Percentiles rank a stretch among this genome's conserved stretches.
Evolutionary conservation across 2,113 vertebrate species (phyloP).

Genomic region (Tautogolabrus adspersus): DNA sequence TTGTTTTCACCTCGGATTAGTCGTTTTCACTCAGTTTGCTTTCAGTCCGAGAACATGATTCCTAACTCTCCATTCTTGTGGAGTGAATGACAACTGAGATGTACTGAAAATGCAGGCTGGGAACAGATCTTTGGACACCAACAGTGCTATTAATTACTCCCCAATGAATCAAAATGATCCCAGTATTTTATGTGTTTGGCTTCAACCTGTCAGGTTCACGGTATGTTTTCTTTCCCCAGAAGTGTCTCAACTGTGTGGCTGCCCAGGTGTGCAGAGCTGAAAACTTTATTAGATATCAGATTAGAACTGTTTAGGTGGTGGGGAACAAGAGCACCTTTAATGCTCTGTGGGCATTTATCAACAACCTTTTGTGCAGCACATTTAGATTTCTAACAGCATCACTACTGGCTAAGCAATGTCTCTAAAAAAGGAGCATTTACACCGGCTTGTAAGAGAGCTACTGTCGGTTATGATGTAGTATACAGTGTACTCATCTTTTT

Average conservation of each 20-base stretch:
- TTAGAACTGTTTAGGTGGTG: constrained; percentile 61
- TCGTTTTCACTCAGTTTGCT: constrained; percentile 14
- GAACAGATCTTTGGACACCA: constrained; percentile 44
- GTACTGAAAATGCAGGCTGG: constrained; percentile 18
- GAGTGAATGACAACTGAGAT: constrained; percentile 10
- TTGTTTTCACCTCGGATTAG: constrained; percentile 31
- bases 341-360: constrained; percentile 77
- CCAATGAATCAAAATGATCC: constrained; percentile 20
- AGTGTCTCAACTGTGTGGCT: constrained; percentile 48
- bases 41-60: constrained; percentile 16
- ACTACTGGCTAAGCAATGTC: constrained; percentile 73
- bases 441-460: constrained; percentile 68
- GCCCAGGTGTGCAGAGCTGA: constrained; percentile 46
- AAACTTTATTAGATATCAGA: constrained; percentile 52
- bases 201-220: constrained; percentile 32
- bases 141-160: constrained; percentile 58
- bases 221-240: constrained; percentile 35
- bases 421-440: constrained; percentile 57
- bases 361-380: constrained; percentile 67
- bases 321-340: constrained; percentile 68
- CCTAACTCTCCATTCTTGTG: not conserved
- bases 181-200: constrained; percentile 67
- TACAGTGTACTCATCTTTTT: constrained; percentile 66
- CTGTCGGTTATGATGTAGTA: constrained; percentile 70
- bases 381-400: constrained; percentile 65